Evolutionary conservation across 1,140 invertebrate species (phyloP).

Genomic region (Ooceraea biroi): DNA sequence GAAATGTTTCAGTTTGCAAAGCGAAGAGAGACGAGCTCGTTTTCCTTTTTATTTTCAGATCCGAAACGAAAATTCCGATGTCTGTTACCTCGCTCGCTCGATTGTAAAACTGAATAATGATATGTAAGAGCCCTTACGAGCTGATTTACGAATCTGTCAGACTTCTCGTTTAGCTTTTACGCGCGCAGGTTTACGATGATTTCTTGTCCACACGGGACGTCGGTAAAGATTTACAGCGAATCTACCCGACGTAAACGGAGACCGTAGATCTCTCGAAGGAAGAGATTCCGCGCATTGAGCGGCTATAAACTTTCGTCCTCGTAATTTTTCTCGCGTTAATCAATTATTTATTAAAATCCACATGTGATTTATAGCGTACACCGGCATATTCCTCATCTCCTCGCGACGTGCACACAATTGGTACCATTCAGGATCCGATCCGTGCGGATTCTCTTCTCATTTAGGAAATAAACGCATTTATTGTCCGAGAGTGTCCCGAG

Average conservation of each 20-base stretch:
- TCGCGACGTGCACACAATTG: not conserved
- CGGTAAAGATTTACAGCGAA: slow-evolving; percentile 25
- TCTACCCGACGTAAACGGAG: slow-evolving; percentile 20
- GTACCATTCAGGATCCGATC: not conserved
- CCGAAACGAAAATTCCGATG: not conserved
- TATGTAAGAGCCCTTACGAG: not conserved
- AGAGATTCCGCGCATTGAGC: not conserved
- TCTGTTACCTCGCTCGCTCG: not conserved
- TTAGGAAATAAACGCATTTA: not conserved
- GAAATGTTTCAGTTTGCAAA: no score
- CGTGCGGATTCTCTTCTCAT: no score
- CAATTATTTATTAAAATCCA: slow-evolving; percentile 30
- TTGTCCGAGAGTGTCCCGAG: not conserved
- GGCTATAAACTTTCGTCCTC: slow-evolving; percentile 32
- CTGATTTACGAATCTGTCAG: slow-evolving; percentile 28
- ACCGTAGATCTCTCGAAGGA: not conserved
- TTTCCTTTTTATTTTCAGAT: not conserved
- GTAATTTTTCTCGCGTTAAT: slow-evolving; percentile 30
- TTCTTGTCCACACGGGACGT: not conserved
- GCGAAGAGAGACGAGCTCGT: no score
- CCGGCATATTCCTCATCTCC: not conserved
- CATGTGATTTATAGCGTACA: not conserved
- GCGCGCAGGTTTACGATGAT: slow-evolving; percentile 11
- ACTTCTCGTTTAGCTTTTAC: slow-evolving; percentile 15
- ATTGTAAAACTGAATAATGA: slow-evolving; percentile 9